phyloP scores from a whole-genome alignment of 2,113 vertebrate species.

The Mixornis gularis region DNA sequence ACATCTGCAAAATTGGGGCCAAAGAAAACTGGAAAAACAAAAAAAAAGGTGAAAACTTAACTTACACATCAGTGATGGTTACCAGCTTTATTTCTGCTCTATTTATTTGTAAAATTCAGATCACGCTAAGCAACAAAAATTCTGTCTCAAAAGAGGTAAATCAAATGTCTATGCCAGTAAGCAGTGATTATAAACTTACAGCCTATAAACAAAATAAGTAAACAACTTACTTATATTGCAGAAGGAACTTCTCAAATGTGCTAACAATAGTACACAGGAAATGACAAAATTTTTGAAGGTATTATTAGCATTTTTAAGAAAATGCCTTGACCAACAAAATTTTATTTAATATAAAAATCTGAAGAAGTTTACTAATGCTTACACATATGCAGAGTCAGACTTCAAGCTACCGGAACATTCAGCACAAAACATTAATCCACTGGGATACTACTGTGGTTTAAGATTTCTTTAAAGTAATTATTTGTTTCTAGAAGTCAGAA shows the following conservation, averaged over 20 bases:
- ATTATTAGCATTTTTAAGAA: neutral
- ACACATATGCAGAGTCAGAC: neutral
- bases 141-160: conserved; percentile 75
- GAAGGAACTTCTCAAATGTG: neutral
- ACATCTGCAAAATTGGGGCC: neutral
- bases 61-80: neutral
- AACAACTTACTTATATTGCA: neutral
- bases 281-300: neutral
- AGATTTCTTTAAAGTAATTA: neutral
- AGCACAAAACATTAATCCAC: neutral
- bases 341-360: neutral
- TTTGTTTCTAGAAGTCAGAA: neutral
- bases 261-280: neutral
- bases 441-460: neutral
- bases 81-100: conserved; percentile 72
- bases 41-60: neutral
- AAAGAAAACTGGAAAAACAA: neutral
- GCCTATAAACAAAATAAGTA: conserved; percentile 53
- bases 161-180: conserved; percentile 77
- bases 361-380: neutral
- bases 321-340: neutral
- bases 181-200: conserved; percentile 69
- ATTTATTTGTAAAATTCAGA: conserved; percentile 71
- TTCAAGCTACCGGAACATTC: neutral
- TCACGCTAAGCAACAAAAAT: conserved; percentile 69